A percentile compares a stretch with the other conserved stretches of the same genome.
Conservation (phyloP, 2,113 vertebrate species). For the Myrmecobius fasciatus region DNA sequence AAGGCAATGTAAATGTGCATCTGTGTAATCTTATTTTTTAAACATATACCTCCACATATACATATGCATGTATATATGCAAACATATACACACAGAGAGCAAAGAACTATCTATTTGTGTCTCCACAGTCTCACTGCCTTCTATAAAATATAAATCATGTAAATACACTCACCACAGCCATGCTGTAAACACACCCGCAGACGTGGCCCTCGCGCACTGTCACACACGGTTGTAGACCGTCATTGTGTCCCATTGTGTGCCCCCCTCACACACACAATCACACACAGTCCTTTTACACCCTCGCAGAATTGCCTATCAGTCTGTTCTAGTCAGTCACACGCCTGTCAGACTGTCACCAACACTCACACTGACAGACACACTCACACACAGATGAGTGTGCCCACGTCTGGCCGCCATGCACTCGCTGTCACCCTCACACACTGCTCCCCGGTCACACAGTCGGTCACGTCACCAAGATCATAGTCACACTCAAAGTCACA, state of each 20-base stretch:
- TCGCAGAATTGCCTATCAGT: not conserved
- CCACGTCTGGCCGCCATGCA: not conserved
- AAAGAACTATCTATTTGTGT: constrained; percentile 63
- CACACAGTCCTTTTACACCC: not conserved
- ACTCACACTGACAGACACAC: not conserved
- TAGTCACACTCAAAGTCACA: not conserved
- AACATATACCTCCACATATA: constrained; percentile 80
- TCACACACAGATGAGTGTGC: not conserved
- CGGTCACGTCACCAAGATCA: not conserved
- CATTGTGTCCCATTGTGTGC: not conserved
- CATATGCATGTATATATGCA: constrained; percentile 78
- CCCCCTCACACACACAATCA: not conserved
- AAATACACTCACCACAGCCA: constrained; percentile 38
- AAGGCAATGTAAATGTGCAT: constrained; percentile 77
- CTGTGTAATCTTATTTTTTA: constrained; percentile 80
- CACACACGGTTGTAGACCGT: constrained; percentile 1
- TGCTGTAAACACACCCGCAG: not conserved
- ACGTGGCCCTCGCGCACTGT: not conserved
- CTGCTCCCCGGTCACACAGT: not conserved
- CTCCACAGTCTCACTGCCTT: constrained; percentile 29
- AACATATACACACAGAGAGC: constrained; percentile 71
- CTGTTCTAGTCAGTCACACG: not conserved
- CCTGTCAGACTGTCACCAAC: not conserved
- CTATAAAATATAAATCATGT: constrained; percentile 49
- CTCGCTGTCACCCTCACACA: not conserved